These are phyloP conservation scores for Chrysochloris asiatica DNA, from an alignment of 2,113 vertebrate genomes.

Conservation along the genomic window DNA sequence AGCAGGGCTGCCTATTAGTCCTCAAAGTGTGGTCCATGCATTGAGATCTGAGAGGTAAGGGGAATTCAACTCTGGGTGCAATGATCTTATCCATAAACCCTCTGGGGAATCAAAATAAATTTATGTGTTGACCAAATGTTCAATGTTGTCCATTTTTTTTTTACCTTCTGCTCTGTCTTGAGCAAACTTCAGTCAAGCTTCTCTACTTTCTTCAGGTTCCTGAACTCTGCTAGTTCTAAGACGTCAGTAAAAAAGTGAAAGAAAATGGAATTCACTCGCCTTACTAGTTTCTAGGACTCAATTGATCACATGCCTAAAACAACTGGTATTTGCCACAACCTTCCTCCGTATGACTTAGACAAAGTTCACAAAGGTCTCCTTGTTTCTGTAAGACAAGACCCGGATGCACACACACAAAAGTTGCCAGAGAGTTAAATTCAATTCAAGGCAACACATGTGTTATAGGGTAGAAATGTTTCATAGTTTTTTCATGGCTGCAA, in stretches of 20 bases:
- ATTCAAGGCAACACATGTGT: background rate
- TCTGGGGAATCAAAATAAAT: background rate
- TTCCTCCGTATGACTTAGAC: background rate
- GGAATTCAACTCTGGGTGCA: background rate
- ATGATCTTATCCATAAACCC: background rate
- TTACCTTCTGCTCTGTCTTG: background rate
- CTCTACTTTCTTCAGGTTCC: background rate
- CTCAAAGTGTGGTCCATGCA: fast-evolving
- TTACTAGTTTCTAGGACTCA: background rate
- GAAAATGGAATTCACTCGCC: background rate
- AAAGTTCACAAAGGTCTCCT: background rate
- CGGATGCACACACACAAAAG: background rate
- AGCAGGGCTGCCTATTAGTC: too few relatives aligned
- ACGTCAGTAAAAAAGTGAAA: background rate
- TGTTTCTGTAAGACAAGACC: background rate
- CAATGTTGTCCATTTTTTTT: background rate
- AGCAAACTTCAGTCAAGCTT: background rate
- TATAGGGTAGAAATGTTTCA: background rate
- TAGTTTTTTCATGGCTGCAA: background rate
- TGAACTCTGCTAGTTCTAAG: background rate
- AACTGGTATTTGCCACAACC: background rate
- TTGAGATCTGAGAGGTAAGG: background rate
- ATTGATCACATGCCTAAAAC: background rate
- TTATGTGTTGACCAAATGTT: background rate
- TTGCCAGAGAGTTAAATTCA: background rate